phyloP scores from a whole-genome alignment of 2,888 invertebrate species.

The Oligia strigilis region DNA sequence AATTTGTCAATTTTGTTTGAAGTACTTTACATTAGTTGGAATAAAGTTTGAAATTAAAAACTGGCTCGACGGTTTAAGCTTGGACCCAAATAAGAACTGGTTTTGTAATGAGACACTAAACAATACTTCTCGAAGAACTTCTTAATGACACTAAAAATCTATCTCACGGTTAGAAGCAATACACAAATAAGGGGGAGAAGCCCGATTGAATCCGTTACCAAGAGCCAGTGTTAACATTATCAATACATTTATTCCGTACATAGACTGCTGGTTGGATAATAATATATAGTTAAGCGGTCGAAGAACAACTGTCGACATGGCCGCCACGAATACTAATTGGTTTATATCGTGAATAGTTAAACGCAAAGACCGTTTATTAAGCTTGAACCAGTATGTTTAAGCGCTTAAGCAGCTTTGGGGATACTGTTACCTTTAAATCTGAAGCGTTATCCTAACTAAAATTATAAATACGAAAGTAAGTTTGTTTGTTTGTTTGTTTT shows the following conservation, averaged over 20 bases:
- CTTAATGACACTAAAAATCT: not conserved
- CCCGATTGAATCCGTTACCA: constrained; percentile 20
- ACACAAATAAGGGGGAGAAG: constrained; percentile 26
- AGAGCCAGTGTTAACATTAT: constrained; percentile 31
- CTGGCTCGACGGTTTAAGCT: not conserved
- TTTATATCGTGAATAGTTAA: constrained; percentile 73
- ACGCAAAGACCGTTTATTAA: constrained; percentile 50
- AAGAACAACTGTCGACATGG: constrained; percentile 59
- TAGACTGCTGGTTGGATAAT: constrained; percentile 37
- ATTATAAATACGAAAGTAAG: too few relatives aligned
- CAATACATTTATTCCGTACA: constrained; percentile 47
- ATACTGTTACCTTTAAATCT: constrained; percentile 17
- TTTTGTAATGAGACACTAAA: not conserved
- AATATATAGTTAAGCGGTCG: constrained; percentile 51
- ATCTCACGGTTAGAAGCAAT: not conserved
- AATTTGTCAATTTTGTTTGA: not conserved
- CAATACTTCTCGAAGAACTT: not conserved
- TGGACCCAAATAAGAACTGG: not conserved
- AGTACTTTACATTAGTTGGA: not conserved
- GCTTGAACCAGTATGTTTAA: constrained; percentile 52
- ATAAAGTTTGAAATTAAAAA: not conserved
- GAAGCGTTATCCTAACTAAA: not conserved
- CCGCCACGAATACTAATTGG: constrained; percentile 81
- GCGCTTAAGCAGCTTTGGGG: constrained; percentile 63
- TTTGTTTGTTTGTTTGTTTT: too few relatives aligned